phyloP scores from a whole-genome alignment of 1,140 invertebrate species.

The Drosophila ironensis region DNA sequence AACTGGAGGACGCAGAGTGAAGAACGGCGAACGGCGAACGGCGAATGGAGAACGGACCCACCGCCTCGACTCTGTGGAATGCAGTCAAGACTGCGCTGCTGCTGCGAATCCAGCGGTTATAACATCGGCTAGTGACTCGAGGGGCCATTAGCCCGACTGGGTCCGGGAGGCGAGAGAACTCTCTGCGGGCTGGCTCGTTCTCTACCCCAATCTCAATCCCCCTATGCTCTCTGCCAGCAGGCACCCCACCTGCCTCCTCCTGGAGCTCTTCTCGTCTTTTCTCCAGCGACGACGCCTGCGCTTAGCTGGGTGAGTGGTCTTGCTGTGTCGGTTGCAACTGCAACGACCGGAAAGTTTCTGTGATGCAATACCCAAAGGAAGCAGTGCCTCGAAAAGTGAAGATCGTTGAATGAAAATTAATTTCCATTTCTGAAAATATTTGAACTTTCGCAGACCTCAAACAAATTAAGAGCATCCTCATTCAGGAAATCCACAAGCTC shows the following conservation, averaged over 20 bases:
- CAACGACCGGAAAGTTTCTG: constrained; percentile 3
- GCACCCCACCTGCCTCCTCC: neutral
- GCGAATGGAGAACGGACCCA: neutral
- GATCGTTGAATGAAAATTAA: neutral
- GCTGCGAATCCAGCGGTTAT: constrained; percentile 48
- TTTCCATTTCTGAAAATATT: neutral
- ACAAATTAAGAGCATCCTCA: too few species aligned
- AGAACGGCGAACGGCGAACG: neutral
- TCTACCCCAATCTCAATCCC: neutral
- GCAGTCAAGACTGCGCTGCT: constrained; percentile 27
- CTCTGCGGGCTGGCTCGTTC: constrained; percentile 8
- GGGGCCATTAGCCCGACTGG: constrained; percentile 64
- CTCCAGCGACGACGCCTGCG: constrained; percentile 44
- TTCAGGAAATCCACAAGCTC: too few species aligned
- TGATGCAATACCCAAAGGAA: neutral
- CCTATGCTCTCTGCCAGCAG: neutral
- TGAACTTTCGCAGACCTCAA: neutral
- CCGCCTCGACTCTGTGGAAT: constrained; percentile 30
- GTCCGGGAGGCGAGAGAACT: constrained; percentile 7
- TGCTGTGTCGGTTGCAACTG: constrained; percentile 11
- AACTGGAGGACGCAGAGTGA: neutral
- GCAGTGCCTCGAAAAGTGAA: neutral
- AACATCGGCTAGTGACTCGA: constrained; percentile 52
- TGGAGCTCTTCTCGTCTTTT: neutral
- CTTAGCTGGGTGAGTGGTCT: constrained; percentile 6